Base-by-base conservation (phyloP, 2,888 invertebrate species). In the Augiades crinisus region DNA sequence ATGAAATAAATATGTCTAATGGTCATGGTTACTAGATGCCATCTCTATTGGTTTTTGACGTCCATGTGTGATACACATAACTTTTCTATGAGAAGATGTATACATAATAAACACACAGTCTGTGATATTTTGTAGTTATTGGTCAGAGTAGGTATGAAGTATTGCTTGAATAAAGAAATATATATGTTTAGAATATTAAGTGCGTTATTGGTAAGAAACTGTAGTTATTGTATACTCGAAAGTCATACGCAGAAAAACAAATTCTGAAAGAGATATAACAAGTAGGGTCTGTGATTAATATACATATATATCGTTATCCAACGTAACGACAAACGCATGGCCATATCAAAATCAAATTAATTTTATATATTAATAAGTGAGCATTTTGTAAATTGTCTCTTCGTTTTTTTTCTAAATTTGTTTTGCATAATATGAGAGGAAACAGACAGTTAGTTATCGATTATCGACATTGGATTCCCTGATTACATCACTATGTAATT, bases 71-170 rank as follows among this genome's bases (percentile, higher is more conserved):
- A 84, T 86, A 88, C 88, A 85, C 85, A 82, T 80, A 82, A 85
- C 78, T 86, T 86, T 87, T 88, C 87, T 89, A 88, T 81, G 85
- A 89, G 87, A 87, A 84, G 79, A 89, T 86, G 86, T 88, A 88
- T 88, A 88, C 89, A 89, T 88, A 87, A 87, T 87, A 86, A 88
- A 88, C 80, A 88, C 82, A 83, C 85, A 79, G 88, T 88, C 89
- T 89, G 89, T 89, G 89, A 89, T 89, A 89, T 89, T 88, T 89
- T 88, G 87, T 89, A 88, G 85, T 87, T 84, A 86, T 87, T 84
- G 88, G 80, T 78, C 86, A 81, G 74, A 84, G 75, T 84, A 83
- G 86, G 75, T 80, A 79, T 83, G 83, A 81, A 81, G 86, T 86
- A 82, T 83, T 85, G 85, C 86, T 87, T 89, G 88, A 76, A 77